Base-by-base conservation (phyloP, 2,113 vertebrate genomes). In the Sebastes schlegelii region DNA sequence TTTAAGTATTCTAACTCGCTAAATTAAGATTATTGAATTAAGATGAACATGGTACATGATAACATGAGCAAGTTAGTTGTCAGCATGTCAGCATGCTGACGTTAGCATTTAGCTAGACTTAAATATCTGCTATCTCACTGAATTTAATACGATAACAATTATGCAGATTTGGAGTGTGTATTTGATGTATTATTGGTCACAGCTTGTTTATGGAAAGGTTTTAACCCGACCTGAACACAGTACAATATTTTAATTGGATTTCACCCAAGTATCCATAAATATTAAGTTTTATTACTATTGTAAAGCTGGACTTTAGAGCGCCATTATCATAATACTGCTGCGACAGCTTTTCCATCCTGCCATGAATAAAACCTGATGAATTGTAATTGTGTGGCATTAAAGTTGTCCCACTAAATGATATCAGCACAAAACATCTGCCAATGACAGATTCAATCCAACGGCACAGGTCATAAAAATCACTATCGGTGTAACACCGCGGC, bases 261-360 rank as follows among this genome's bases (percentile, higher is more conserved):
- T 14, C 45, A 74, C 48, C 54, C 1, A 55, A 58, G 34, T 45
- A 21, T 17, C n/a, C 23, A 88, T 85, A 79, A 85, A 74, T 6
- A 61, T 16, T 1, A 48, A 82, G 43, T 77, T 84, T 91, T 85
- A 89, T 77, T 66, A 2, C 54, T 17, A 42, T 23, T 78, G 68
- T 76, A 76, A 78, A 75, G 26, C 26, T 65, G 69, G 65, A 77
- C 76, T 64, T 77, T 69, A 51, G 63, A 51, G 68, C 16, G 4
- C 12, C 23, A 48, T 84, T 79, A 86, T 63, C 68, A 71, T 63
- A 63, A 72, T 61, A 26, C 78, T 68, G 54, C 71, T 64, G 65
- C 70, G 69, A 42, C 60, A 45, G 71, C 55, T 5, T 19, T 60
- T 70, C 48, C 72, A 54, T 60, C 74, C 34, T 12, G 57, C 48